phyloP scores from a whole-genome alignment of 2,113 vertebrate species.

The Mesocricetus auratus region DNA sequence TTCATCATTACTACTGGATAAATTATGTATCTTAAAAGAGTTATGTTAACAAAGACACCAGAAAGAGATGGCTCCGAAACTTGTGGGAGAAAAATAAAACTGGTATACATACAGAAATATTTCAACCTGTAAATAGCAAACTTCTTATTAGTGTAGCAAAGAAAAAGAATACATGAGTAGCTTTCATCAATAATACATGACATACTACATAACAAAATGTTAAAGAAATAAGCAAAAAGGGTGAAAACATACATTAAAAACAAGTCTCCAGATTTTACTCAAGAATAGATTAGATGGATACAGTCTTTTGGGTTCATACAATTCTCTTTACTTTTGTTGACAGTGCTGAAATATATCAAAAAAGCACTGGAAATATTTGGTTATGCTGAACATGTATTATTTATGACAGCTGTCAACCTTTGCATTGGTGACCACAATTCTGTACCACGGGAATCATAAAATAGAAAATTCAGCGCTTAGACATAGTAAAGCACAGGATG shows the following conservation, averaged over 20 bases:
- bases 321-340: background rate
- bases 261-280: background rate
- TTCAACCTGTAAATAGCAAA: background rate
- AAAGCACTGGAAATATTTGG: background rate
- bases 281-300: background rate
- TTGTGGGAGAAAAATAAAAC: background rate
- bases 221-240: background rate
- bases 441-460: background rate
- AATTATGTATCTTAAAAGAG: background rate
- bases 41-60: background rate
- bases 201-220: slow-evolving; percentile 10
- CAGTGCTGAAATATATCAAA: background rate
- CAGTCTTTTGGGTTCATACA: background rate
- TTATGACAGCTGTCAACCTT: background rate
- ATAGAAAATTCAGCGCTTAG: background rate
- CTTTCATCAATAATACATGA: background rate
- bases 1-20: background rate
- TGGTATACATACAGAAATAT: background rate
- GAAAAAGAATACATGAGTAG: background rate
- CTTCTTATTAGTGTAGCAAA: slow-evolving; percentile 21
- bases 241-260: background rate
- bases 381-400: background rate
- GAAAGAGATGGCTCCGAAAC: background rate
- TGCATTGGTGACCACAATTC: background rate
- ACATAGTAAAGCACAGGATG: background rate